These are phyloP conservation scores for Drosophila aldrichi DNA, from an alignment of 2,888 invertebrate species.

Conservation along the genomic window DNA sequence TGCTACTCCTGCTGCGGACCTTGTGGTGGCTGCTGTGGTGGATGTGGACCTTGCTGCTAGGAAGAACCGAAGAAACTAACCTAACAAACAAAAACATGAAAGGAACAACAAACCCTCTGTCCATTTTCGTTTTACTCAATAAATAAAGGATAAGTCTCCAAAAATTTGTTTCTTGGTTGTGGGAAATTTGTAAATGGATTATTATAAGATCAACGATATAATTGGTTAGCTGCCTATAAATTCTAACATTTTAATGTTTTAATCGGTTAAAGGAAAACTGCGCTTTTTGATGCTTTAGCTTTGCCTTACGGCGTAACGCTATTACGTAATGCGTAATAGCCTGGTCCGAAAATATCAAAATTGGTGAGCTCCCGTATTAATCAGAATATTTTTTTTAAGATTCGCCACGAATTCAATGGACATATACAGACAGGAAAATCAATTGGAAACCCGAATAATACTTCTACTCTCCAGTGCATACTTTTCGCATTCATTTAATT, in stretches of 20 bases:
- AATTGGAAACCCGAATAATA: no score
- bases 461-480: no score
- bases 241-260: background rate
- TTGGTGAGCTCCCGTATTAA: no score
- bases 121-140: background rate
- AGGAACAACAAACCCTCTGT: background rate
- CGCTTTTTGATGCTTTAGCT: no score
- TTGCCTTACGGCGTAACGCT: no score
- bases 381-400: no score
- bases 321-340: no score
- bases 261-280: background rate
- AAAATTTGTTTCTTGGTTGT: background rate
- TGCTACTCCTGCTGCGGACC: conserved; percentile 6
- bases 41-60: conserved; percentile 7
- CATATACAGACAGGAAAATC: no score
- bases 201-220: background rate
- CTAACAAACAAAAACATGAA: background rate
- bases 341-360: no score
- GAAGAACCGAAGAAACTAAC: background rate
- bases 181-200: background rate
- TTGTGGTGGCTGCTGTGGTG: conserved; percentile 1
- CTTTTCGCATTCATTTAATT: no score
- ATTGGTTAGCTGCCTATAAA: background rate
- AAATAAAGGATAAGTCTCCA: background rate
- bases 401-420: no score